A percentile compares a stretch with the other conserved stretches of the same genome.
Evolutionary conservation across 2,113 vertebrate species (phyloP).

Genomic region (Agapornis roseicollis): DNA sequence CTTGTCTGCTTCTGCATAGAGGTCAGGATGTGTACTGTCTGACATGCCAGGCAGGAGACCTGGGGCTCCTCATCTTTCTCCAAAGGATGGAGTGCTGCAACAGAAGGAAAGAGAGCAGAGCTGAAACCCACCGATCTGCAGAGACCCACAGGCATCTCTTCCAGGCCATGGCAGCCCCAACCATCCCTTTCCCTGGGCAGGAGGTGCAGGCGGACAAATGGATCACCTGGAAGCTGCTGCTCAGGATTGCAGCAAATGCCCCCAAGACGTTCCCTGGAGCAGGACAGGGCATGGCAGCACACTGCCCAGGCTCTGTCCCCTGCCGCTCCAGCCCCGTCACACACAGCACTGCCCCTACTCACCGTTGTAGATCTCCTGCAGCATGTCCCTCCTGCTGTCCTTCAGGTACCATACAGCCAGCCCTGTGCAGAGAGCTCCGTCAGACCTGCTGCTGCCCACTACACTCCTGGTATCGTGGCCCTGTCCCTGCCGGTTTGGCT

Average conservation of each 20-base stretch:
- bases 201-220: background rate
- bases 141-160: background rate
- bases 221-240: background rate
- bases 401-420: background rate
- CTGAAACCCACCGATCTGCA: background rate
- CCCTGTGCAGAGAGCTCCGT: background rate
- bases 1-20: background rate
- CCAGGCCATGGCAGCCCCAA: background rate
- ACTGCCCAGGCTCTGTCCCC: too few species aligned
- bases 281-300: background rate
- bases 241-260: background rate
- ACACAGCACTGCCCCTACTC: too few species aligned
- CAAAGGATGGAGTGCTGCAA: background rate
- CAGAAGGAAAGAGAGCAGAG: background rate
- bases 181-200: background rate
- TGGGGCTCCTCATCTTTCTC: background rate
- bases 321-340: too few species aligned
- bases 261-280: background rate
- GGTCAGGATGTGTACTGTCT: background rate
- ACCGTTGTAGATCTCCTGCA: too few species aligned
- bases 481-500: too few species aligned
- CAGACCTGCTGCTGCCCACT: background rate
- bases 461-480: too few species aligned
- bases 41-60: background rate
- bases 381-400: background rate